These are phyloP conservation scores for Plectrocnemia conspersa DNA, from an alignment of 1,140 invertebrate genomes.

Conservation along the genomic window DNA sequence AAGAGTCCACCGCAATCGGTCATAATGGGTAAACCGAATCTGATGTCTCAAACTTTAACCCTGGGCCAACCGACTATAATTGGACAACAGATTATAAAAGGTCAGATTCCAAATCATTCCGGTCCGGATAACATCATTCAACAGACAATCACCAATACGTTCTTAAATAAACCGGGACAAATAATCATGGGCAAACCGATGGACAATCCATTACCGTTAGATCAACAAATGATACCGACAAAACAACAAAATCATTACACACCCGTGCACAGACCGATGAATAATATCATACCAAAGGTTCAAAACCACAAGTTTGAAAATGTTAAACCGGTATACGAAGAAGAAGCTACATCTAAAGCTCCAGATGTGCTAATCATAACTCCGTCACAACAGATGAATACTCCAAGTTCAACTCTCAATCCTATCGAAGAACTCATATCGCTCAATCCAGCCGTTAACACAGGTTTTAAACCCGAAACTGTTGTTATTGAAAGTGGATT, in stretches of 20 bases:
- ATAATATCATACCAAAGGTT: conserved; percentile 33
- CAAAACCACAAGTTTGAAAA: conserved; percentile 23
- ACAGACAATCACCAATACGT: conserved; percentile 40
- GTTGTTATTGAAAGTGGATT: conserved; percentile 79
- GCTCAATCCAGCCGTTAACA: conserved; percentile 56
- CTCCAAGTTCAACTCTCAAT: conserved; percentile 44
- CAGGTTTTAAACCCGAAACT: conserved; percentile 72
- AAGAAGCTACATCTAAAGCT: conserved; percentile 32
- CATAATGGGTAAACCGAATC: conserved; percentile 41
- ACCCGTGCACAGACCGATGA: conserved; percentile 28
- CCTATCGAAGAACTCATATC: conserved; percentile 37
- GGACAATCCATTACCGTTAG: conserved; percentile 46
- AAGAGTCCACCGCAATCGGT: conserved; percentile 31
- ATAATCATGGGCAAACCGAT: conserved; percentile 51
- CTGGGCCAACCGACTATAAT: conserved; percentile 48
- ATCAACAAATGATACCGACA: conserved; percentile 46
- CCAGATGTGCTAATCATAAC: conserved; percentile 40
- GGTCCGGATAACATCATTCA: conserved; percentile 39
- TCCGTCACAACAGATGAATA: conserved; percentile 52
- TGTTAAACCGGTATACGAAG: conserved; percentile 33
- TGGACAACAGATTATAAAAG: conserved; percentile 48
- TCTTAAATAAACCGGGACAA: conserved; percentile 44
- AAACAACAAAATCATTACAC: conserved; percentile 38
- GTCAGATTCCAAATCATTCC: conserved; percentile 44
- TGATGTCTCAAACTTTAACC: conserved; percentile 43